Base-by-base conservation (phyloP, 2,797 vertebrate species). In the Coccyzus lansbergi region DNA sequence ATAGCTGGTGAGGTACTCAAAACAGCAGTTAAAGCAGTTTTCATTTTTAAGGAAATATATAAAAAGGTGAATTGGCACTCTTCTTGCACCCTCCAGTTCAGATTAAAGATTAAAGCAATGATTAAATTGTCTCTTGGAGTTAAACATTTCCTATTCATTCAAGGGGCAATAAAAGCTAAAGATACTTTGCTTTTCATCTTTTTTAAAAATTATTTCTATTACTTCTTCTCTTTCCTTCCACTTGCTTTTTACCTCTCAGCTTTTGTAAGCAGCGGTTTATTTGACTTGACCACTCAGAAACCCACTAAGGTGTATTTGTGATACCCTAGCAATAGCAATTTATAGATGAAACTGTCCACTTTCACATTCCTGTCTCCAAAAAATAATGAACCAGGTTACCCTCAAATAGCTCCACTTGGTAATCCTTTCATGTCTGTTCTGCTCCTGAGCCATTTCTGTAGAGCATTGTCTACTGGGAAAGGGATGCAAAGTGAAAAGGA, bases 371-470 rank as follows among this genome's bases (percentile, higher is more conserved):
- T 64, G 44, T 83, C 86, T 96, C 56, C 56, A 94, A 95, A 94
- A 46, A 94, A 74, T 59, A 93, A 89, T 25, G 52, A 94, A 81
- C 52, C 44, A 88, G 86, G 46, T 93, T 96, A 95, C 81, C 82
- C 75, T 94, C 93, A 91, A 93, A 94, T 65, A 95, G 64, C 84
- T 93, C 78, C 52, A 81, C 91, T 96, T 89, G 95, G 80, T 97
- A 98, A 96, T 97, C 94, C 89, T 97, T 97, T 98, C 92, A 97
- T 95, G 96, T 97, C 94, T 97, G 10, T 95, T 96, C 95, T 95
- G 92, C 83, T 97, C 93, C 96, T 97, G 95, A 95, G 92, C 90
- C 94, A 91, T 97, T 97, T 95, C 72, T 95, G 95, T 90, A 93
- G 86, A 96, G 79, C 90, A 87, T 24, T 96, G 96, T 97, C 96